These are phyloP conservation scores for Synanthedon andrenaeformis DNA, from an alignment of 2,888 invertebrate genomes.

Conservation along the genomic window DNA sequence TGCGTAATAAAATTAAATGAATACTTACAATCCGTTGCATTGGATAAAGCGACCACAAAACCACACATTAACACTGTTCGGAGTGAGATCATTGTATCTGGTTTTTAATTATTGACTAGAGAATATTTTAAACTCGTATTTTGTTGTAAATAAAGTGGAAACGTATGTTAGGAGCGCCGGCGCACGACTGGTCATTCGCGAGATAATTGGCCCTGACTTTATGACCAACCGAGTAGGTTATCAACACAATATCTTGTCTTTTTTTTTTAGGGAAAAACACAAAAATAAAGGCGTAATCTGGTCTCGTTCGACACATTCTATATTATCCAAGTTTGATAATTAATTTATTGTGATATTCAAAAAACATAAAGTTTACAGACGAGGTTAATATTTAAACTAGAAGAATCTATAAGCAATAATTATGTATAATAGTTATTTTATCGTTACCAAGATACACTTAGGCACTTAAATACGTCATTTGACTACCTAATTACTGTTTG, in stretches of 20 bases:
- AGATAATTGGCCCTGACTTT: constrained; percentile 40
- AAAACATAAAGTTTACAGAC: no score
- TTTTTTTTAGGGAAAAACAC: not conserved
- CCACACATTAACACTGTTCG: not conserved
- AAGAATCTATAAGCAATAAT: no score
- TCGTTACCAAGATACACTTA: no score
- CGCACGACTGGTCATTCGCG: constrained; percentile 30
- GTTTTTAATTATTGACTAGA: not conserved
- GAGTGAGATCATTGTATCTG: not conserved
- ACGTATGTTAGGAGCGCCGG: constrained; percentile 18
- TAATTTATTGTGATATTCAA: no score
- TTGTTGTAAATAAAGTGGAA: not conserved
- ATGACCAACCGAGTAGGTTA: constrained; percentile 38
- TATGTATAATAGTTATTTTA: no score
- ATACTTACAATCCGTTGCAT: not conserved
- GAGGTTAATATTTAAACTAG: no score
- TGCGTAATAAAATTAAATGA: no score
- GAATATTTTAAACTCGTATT: not conserved
- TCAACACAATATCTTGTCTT: constrained; percentile 20
- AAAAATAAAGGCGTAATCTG: not conserved
- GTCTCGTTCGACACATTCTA: no score
- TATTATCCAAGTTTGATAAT: no score
- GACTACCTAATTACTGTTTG: no score
- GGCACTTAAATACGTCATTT: no score
- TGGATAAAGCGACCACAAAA: not conserved